Conservation (phyloP, 2,797 vertebrate genomes). For the Platalea minor region DNA sequence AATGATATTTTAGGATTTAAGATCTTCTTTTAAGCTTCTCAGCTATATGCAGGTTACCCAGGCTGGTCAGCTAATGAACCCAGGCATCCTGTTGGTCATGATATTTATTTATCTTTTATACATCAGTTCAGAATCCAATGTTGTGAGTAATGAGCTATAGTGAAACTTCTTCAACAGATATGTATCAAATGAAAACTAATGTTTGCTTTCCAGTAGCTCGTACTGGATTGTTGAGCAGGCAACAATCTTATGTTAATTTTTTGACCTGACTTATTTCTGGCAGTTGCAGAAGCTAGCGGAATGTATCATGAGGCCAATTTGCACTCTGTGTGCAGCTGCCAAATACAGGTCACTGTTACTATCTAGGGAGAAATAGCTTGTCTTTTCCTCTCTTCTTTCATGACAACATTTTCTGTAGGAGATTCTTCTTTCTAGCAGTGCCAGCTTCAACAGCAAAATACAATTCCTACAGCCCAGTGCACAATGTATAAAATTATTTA, state of each 20-base stretch:
- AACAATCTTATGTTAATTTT: background rate
- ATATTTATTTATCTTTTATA: background rate
- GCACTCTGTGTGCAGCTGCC: background rate
- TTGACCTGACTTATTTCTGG: background rate
- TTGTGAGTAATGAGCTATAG: background rate
- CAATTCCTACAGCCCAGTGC: background rate
- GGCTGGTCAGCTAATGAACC: background rate
- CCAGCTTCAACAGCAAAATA: background rate
- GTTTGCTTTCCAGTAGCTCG: background rate
- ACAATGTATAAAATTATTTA: background rate
- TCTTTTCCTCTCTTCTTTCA: background rate
- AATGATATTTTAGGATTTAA: background rate
- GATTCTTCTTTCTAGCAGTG: background rate
- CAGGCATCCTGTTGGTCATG: background rate
- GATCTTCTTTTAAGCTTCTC: background rate
- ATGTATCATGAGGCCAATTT: background rate
- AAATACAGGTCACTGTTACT: background rate
- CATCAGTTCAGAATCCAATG: background rate
- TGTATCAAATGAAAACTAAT: background rate
- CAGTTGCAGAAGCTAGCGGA: background rate
- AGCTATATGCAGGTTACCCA: background rate
- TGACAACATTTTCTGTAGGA: background rate
- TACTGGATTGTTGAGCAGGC: background rate
- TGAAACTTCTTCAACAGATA: background rate
- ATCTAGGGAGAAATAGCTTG: background rate